These are phyloP conservation scores for Hypanus sabinus DNA, from an alignment of 2,113 vertebrate genomes.

Conservation along the genomic window DNA sequence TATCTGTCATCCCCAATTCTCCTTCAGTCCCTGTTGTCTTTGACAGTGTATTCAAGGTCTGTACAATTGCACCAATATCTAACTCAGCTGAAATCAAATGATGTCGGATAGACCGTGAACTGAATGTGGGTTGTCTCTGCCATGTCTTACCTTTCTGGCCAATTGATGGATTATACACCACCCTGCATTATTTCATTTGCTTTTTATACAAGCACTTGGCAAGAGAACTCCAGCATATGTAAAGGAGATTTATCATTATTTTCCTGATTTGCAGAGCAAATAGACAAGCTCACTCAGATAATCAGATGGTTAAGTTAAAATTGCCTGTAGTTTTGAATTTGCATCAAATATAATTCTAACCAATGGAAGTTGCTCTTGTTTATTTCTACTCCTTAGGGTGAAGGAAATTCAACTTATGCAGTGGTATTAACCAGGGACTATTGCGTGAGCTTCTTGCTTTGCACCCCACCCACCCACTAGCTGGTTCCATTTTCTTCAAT, in stretches of 20 bases:
- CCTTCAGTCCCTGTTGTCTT: not conserved
- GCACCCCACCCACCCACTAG: not conserved
- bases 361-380: not conserved
- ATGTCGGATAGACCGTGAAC: not conserved
- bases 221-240: not conserved
- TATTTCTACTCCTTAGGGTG: not conserved
- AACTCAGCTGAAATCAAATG: not conserved
- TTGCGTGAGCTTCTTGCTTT: not conserved
- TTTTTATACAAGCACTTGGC: not conserved
- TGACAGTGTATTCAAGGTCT: not conserved
- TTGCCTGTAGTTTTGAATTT: not conserved
- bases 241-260: not conserved
- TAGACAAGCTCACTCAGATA: not conserved
- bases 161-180: not conserved
- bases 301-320: not conserved
- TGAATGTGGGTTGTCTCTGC: not conserved
- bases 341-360: not conserved
- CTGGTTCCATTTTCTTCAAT: not conserved
- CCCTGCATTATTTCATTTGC: not conserved
- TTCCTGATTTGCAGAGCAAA: not conserved
- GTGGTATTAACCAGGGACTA: too few species aligned
- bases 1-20: not conserved
- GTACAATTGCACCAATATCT: not conserved
- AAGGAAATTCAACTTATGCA: not conserved
- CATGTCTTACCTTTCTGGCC: not conserved